Evolutionary conservation across 2,888 invertebrate species (phyloP).

Genomic region (Epistrophella euchroma): DNA sequence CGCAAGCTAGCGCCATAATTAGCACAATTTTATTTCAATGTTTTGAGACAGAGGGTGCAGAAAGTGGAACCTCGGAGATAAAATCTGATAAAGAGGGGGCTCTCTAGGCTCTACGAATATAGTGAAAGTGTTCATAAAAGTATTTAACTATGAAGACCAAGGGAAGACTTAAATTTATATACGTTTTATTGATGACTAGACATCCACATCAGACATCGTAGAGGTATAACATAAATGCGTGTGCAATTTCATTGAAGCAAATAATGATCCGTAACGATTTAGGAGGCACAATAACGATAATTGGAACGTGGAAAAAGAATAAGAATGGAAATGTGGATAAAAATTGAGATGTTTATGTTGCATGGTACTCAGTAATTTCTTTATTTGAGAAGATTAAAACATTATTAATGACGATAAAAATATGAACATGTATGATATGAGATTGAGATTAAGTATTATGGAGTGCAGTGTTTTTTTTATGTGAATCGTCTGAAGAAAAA

Average conservation of each 20-base stretch:
- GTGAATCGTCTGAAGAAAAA: constrained; percentile 5
- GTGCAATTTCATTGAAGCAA: constrained; percentile 60
- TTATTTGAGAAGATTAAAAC: neutral
- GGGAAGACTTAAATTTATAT: constrained; percentile 46
- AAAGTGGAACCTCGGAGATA: constrained; percentile 63
- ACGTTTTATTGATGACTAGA: constrained; percentile 63
- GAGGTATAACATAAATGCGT: neutral
- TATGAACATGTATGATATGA: neutral
- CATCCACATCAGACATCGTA: neutral
- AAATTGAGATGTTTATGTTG: constrained; percentile 50
- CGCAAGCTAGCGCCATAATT: constrained; percentile 60
- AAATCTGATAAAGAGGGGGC: constrained; percentile 10
- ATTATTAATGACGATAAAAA: neutral
- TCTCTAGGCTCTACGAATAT: neutral
- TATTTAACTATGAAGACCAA: neutral
- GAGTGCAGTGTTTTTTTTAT: constrained; percentile 21
- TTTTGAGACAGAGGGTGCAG: constrained; percentile 49
- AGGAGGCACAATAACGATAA: constrained; percentile 14
- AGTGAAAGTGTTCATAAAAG: constrained; percentile 59
- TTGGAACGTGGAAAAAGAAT: constrained; percentile 43
- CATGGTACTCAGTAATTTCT: constrained; percentile 46
- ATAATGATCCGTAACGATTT: constrained; percentile 52
- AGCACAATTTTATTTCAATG: constrained; percentile 53
- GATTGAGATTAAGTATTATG: constrained; percentile 15
- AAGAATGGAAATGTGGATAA: constrained; percentile 26